A percentile compares a stretch with the other conserved stretches of the same genome.
Conservation (phyloP, 2,888 invertebrate species). For the Cyclophora albipunctata region DNA sequence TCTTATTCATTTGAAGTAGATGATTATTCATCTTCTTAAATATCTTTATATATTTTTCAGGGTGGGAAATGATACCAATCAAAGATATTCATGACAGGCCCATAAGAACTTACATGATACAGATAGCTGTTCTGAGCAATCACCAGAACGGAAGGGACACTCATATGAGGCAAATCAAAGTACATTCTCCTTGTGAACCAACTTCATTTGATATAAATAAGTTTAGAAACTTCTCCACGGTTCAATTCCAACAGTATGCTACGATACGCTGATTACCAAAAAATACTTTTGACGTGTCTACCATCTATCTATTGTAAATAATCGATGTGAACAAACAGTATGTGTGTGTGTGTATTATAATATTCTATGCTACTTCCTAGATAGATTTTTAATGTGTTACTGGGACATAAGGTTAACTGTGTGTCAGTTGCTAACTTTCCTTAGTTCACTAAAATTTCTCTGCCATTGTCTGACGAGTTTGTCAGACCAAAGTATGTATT, state of each 20-base stretch:
- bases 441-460: no score
- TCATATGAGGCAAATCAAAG: conserved; percentile 97
- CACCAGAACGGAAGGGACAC: conserved; percentile 99
- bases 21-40: no score
- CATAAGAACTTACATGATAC: conserved; percentile 96
- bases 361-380: no score
- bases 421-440: no score
- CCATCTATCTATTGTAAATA: no score
- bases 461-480: no score
- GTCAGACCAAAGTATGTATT: no score
- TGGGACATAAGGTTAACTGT: no score
- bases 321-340: no score
- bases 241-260: conserved; percentile 87
- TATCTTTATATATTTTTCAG: conserved; percentile 48
- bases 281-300: background rate
- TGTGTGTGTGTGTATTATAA: no score
- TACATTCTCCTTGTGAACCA: conserved; percentile 89
- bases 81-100: conserved; percentile 91
- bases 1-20: no score
- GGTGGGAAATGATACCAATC: conserved; percentile 96
- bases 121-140: conserved; percentile 96
- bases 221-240: conserved; percentile 86
- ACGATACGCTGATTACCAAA: conserved; percentile 80
- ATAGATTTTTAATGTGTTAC: no score
- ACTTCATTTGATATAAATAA: conserved; percentile 80